These are phyloP conservation scores for Okapia johnstoni DNA, from an alignment of 2,113 vertebrate species.

Conservation along the genomic window DNA sequence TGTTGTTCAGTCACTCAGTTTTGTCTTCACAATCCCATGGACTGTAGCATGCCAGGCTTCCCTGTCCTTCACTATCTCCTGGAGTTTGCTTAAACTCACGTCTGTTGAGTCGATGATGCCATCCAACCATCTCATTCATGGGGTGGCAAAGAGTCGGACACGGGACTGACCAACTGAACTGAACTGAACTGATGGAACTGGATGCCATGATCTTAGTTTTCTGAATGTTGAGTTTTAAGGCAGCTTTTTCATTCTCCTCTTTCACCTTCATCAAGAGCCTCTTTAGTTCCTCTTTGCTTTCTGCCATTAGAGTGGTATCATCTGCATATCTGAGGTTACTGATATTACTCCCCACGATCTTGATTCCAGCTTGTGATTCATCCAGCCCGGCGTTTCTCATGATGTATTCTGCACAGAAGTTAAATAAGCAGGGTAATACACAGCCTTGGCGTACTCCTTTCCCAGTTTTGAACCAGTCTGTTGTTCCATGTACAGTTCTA, in stretches of 20 bases:
- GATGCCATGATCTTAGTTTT: background rate
- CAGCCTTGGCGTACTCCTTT: background rate
- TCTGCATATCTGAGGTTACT: background rate
- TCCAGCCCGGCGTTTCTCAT: fast-evolving
- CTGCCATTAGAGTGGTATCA: background rate
- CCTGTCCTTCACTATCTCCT: background rate
- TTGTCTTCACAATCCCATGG: background rate
- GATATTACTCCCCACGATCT: background rate
- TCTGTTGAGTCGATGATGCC: background rate
- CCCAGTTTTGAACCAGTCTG: background rate
- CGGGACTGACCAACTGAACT: background rate
- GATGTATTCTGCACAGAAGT: background rate
- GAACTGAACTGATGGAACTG: background rate
- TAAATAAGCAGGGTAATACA: background rate
- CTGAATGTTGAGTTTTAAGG: background rate
- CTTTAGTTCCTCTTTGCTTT: background rate
- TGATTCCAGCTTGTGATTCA: background rate
- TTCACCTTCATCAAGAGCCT: background rate
- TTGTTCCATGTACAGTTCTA: background rate
- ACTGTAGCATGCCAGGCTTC: background rate
- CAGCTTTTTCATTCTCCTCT: background rate
- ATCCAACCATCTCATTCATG: background rate
- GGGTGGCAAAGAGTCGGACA: background rate
- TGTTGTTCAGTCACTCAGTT: background rate
- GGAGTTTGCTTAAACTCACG: background rate